Evolutionary conservation across 1,140 invertebrate genomes (phyloP), one percentile per base, ranked within the genome.

Genomic region (Lordiphosa clarofinis): DNA sequence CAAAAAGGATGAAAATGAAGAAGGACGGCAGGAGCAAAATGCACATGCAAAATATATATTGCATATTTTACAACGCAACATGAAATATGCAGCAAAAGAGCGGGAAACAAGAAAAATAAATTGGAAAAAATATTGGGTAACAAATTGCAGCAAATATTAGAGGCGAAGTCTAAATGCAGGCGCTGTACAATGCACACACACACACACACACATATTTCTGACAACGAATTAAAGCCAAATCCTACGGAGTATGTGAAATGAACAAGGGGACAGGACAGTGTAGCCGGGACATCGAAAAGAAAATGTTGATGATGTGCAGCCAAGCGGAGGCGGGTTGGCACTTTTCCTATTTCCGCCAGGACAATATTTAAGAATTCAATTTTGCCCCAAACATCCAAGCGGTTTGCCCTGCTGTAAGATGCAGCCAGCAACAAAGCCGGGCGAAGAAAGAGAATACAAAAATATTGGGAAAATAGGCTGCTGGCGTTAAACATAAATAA

Each of bases 301-400:
- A 73, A 65, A 69, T 59, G 59, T 67, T 69, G 78, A 84, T 76
- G 78, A 76, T 76, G 75, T 61, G 67, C 58, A 63, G 44, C 62
- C 60, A 57, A 19, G 53, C 43, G 55, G 37, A 57, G 21, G 53
- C 43, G 55, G 37, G 37, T 24, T 57, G 44, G 21, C n/a, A 58
- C 47, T 39, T 72, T 72, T 81, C 76, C 76, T 82, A 84, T 81
- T 82, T 81, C 78, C 68, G 67, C 59, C 31, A 65, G 67, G 76
- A 82, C 78, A 81, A 73, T 82, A 82, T 81, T 81, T 75, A 81
- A 81, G 84, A 82, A 82, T 82, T 82, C 78, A 82, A 82, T 82
- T 82, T 82, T 69, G 12, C 12, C 56, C 59, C 43, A 44, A 68
- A 69, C 76, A 76, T 81, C 56, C 66, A 84, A 82, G 57, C 59